Evolutionary conservation across 2,113 vertebrate species (phyloP), one percentile per base, ranked within the genome.

Genomic region (Sylvicapra grimmia): DNA sequence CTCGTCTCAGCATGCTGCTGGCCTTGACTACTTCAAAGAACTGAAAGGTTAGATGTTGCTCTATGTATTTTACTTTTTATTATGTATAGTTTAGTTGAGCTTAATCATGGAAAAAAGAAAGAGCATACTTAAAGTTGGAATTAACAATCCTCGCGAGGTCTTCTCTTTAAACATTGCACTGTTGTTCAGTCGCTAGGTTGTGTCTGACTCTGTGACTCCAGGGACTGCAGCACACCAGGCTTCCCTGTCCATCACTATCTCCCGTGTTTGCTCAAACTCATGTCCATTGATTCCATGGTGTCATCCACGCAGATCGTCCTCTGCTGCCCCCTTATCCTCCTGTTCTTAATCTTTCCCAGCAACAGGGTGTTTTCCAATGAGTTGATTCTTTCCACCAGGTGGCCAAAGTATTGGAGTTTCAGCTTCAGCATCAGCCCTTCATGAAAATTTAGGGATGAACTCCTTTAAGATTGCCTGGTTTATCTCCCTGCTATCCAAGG

Each of bases 41-140:
- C 10, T 94, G 14, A 84, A 90, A 89, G 40, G 18, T 93, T 25
- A 93, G n/a, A 77, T 47, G 23, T 33, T 94, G 59, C 51, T 94
- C 51, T 90, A 16, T 21, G 19, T 51, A 84, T 83, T 97, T 98
- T 63, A 85, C 44, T 83, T 96, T 95, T 90, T 94, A 49, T 56
- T 82, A 89, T 11, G 4, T 68, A 93, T 40, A 86, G 56, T 89
- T 95, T 93, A 94, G 49, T 83, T 19, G 25, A 90, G 51, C 36
- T 94, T 94, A 83, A 72, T 75, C 89, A 95, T 85, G 14, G 7
- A 56, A 89, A 88, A 96, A 68, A 93, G 59, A 72, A 79, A 86
- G 18, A 31, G 9, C 18, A 36, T 49, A 80, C 65, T 91, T 86
- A 90, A 59, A 87, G 44, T 13, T 96, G 33, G 44, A 95, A 97